Evolutionary conservation across 2,888 invertebrate genomes (phyloP), one percentile per base, ranked within the genome.

Genomic region (Kuschelorhynchus macadamiae): DNA sequence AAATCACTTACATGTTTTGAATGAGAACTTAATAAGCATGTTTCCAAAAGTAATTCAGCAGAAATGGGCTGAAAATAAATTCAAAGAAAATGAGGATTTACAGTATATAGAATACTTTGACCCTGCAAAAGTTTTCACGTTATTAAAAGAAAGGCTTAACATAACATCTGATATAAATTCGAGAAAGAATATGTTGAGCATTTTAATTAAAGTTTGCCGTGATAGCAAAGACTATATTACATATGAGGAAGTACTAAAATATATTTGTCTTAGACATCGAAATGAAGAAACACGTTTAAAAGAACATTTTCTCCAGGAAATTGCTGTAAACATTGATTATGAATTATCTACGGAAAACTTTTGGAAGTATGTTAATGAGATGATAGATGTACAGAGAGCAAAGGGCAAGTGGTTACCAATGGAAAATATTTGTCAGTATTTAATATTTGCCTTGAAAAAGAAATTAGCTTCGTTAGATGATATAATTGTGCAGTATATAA

Each of bases 141-240:
- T 74, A 5, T 46, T 77, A 14, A 77, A 76, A 67, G 73, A 76
- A 36, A 74, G 67, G 65, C 73, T 77, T 16, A 74, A 76, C 61
- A 62, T 77, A 5, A 73, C 75, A 1, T 70, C 74, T 8, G 65
- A 71, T 17, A 71, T 63, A 46, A 41, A 16, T 7, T 39, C 61
- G 2, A 71, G 77, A 39, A n/a, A 16, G 11, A 17, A 8, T n/a
- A 59, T 71, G 5, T 52, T 77, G 9, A 57, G 56, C 5, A 46
- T 63, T 21, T 36, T 77, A 47, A 49, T 76, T 16, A 42, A 68
- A 12, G 49, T 63, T n/a, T 77, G 75, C 44, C 36, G 53, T 32
- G 20, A 39, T 42, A 72, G 71, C 52, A 69, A 74, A 7, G 75
- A 76, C 62, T 67, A 72, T 9, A 47, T 44, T n/a, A 55, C 71